phyloP scores from a whole-genome alignment of 2,888 invertebrate species.

The Synanthedon vespiformis region DNA sequence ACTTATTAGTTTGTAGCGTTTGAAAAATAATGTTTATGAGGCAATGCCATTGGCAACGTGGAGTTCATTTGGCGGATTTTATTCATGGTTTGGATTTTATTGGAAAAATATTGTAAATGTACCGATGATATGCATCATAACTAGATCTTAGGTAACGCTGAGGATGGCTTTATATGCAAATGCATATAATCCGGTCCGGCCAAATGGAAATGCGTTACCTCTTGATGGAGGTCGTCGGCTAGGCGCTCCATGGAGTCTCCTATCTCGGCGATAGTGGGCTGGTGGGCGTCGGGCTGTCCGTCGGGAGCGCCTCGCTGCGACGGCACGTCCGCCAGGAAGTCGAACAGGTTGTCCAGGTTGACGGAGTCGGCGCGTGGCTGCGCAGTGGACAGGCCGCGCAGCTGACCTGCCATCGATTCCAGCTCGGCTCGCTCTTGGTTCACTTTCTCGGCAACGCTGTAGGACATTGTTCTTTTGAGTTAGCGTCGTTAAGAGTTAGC shows the following conservation, averaged over 20 bases:
- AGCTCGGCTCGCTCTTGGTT: conserved; percentile 71
- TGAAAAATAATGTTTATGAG: too few species aligned
- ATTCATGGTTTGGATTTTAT: too few species aligned
- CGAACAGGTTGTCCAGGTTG: conserved; percentile 90
- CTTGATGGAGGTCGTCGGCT: conserved; percentile 84
- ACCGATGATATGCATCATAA: too few species aligned
- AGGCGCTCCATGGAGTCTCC: conserved; percentile 87
- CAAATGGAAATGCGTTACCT: conserved; percentile 49
- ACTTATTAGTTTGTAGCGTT: too few species aligned
- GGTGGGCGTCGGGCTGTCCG: conserved; percentile 64
- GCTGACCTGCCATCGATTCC: conserved; percentile 56
- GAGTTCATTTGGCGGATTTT: too few species aligned
- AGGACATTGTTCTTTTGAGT: not conserved
- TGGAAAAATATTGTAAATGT: too few species aligned
- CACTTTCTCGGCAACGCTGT: conserved; percentile 75
- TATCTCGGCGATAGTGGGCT: conserved; percentile 83
- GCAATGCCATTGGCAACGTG: too few species aligned
- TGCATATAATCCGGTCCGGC: too few species aligned
- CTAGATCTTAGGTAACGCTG: too few species aligned
- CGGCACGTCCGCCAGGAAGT: conserved; percentile 85
- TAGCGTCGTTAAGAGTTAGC: too few species aligned
- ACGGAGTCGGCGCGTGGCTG: conserved; percentile 76
- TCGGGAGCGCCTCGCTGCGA: conserved; percentile 59
- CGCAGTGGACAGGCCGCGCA: conserved; percentile 43
- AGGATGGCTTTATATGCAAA: too few species aligned